Conservation (phyloP, 2,888 invertebrate genomes). For the Plusia festucae region DNA sequence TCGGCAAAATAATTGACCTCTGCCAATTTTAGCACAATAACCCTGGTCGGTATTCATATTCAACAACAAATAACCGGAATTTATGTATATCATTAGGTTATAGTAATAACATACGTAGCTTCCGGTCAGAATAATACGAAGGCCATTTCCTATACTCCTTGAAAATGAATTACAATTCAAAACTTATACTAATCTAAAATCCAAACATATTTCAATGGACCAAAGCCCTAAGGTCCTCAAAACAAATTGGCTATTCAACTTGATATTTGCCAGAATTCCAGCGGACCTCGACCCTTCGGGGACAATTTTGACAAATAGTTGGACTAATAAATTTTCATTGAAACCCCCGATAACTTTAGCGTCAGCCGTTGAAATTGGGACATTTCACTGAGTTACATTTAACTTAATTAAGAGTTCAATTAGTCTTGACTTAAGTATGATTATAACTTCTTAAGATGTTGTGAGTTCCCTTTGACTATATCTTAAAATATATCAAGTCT, state of each 20-base stretch:
- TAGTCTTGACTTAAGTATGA: conserved; percentile 82
- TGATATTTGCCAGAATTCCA: conserved; percentile 82
- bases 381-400: conserved; percentile 81
- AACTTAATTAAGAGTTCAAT: conserved; percentile 87
- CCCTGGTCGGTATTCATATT: conserved; percentile 31
- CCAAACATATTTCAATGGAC: conserved; percentile 66
- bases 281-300: conserved; percentile 73
- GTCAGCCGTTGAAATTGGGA: conserved; percentile 82
- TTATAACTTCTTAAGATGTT: conserved; percentile 81
- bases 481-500: conserved; percentile 60
- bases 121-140: conserved; percentile 32
- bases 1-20: conserved; percentile 5
- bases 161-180: conserved; percentile 47
- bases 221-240: conserved; percentile 64
- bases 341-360: conserved; percentile 83
- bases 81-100: conserved; percentile 35
- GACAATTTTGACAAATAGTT: conserved; percentile 88
- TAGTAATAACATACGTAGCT: conserved; percentile 31
- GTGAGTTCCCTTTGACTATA: conserved; percentile 70
- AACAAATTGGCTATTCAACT: conserved; percentile 81
- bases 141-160: conserved; percentile 46
- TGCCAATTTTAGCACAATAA: conserved; percentile 20
- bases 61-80: conserved; percentile 20
- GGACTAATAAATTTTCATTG: conserved; percentile 87
- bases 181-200: conserved; percentile 59